Evolutionary conservation across 2,888 invertebrate species (phyloP).

Genomic region (Diogma glabrata): DNA sequence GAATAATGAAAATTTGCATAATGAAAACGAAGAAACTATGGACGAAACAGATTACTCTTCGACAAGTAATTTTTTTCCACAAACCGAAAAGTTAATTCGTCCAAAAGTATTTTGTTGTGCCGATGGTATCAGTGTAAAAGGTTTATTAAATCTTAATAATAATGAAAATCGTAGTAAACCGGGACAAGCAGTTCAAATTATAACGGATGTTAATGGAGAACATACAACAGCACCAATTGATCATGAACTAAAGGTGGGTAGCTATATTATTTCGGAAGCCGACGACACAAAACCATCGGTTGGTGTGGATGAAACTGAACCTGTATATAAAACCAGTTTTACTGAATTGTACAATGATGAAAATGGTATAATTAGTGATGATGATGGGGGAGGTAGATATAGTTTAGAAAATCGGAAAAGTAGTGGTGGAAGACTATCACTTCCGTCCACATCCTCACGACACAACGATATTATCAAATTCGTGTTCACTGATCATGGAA

Average conservation of each 20-base stretch:
- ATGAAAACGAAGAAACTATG: slow-evolving; percentile 26
- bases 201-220: slow-evolving; percentile 40
- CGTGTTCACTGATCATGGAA: slow-evolving; percentile 65
- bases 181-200: slow-evolving; percentile 63
- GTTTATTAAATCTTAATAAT: slow-evolving; percentile 19
- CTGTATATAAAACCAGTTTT: background rate
- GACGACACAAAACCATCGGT: slow-evolving; percentile 6
- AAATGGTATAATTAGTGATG: slow-evolving; percentile 3
- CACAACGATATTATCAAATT: slow-evolving; percentile 54
- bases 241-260: slow-evolving; percentile 17
- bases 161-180: slow-evolving; percentile 33
- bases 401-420: slow-evolving; percentile 21
- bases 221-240: slow-evolving; percentile 25
- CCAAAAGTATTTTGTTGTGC: slow-evolving; percentile 34
- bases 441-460: slow-evolving; percentile 23
- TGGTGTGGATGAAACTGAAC: slow-evolving; percentile 16
- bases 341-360: background rate
- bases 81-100: slow-evolving; percentile 29
- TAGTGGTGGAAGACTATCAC: slow-evolving; percentile 27
- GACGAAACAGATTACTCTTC: slow-evolving; percentile 34
- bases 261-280: slow-evolving; percentile 20
- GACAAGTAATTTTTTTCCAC: slow-evolving; percentile 29
- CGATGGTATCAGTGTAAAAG: slow-evolving; percentile 23
- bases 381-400: background rate
- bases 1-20: slow-evolving; percentile 14